Conservation (phyloP, 2,113 vertebrate genomes). For the Larimichthys crocea region DNA sequence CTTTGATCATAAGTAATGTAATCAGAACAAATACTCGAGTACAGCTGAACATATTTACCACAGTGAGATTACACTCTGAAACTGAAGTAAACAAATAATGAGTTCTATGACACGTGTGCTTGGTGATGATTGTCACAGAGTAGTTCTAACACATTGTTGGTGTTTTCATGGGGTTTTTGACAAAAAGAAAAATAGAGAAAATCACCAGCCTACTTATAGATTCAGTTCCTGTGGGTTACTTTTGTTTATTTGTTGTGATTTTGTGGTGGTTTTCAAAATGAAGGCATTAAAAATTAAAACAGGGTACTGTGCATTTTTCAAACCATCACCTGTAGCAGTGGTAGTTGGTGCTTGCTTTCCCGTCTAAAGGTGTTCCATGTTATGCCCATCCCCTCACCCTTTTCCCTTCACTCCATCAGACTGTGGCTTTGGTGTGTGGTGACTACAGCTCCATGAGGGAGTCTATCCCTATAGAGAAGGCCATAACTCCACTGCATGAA, state of each 20-base stretch:
- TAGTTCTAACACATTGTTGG: neutral
- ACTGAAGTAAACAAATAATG: too few relatives aligned
- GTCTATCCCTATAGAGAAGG: neutral
- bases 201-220: neutral
- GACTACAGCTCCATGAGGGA: neutral
- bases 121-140: neutral
- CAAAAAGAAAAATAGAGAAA: neutral
- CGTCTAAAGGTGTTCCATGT: too few relatives aligned
- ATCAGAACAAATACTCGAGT: too few relatives aligned
- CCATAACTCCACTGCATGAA: slow-evolving; percentile 22
- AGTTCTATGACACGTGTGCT: neutral
- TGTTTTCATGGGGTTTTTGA: neutral
- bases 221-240: neutral
- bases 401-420: neutral
- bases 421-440: neutral
- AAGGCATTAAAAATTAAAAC: neutral
- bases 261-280: neutral
- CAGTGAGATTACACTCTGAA: too few relatives aligned
- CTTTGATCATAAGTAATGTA: too few relatives aligned
- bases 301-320: neutral
- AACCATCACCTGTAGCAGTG: neutral
- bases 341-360: neutral
- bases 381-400: neutral
- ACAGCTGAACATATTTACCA: too few relatives aligned
- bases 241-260: neutral